phyloP scores from a whole-genome alignment of 1,140 invertebrate genomes.

The Ceratosolen fusciceps region DNA sequence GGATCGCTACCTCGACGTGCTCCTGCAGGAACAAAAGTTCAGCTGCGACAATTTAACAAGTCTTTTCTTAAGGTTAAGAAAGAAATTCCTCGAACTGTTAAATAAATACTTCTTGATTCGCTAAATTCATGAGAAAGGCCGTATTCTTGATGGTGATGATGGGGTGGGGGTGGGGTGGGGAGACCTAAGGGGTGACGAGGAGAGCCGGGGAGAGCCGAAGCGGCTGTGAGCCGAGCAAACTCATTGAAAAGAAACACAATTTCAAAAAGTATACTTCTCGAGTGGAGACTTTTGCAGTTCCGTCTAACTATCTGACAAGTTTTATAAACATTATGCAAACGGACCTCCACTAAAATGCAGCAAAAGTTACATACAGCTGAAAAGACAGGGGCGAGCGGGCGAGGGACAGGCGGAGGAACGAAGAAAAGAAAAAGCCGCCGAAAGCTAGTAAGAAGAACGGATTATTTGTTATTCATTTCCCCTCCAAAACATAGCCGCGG shows the following conservation, averaged over 20 bases:
- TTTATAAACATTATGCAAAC: slow-evolving; percentile 50
- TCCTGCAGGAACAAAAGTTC: slow-evolving; percentile 27
- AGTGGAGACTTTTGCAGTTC: slow-evolving; percentile 34
- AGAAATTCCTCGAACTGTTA: slow-evolving; percentile 27
- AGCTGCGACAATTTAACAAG: slow-evolving; percentile 31
- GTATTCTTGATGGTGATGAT: not conserved
- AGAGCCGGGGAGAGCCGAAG: no score
- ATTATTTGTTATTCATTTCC: slow-evolving; percentile 50
- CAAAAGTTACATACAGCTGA: slow-evolving; percentile 35
- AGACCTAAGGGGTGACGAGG: no score
- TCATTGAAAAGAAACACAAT: slow-evolving; percentile 50
- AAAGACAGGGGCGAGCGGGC: not conserved
- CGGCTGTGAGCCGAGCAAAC: slow-evolving; percentile 2
- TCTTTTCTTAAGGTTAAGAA: not conserved
- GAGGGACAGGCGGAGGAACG: not conserved
- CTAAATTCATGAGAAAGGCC: slow-evolving; percentile 5
- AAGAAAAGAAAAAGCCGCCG: not conserved
- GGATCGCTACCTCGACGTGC: slow-evolving; percentile 3
- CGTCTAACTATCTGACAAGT: slow-evolving; percentile 44
- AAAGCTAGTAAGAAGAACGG: slow-evolving; percentile 2
- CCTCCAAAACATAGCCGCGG: slow-evolving; percentile 16
- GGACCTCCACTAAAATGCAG: slow-evolving; percentile 23
- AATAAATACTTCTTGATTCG: slow-evolving; percentile 37
- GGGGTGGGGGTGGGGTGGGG: not conserved
- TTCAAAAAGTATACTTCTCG: slow-evolving; percentile 47